Evolutionary conservation across 2,888 invertebrate genomes (phyloP), one percentile per base, ranked within the genome.

Genomic region (Hydroisotoma schaefferi): DNA sequence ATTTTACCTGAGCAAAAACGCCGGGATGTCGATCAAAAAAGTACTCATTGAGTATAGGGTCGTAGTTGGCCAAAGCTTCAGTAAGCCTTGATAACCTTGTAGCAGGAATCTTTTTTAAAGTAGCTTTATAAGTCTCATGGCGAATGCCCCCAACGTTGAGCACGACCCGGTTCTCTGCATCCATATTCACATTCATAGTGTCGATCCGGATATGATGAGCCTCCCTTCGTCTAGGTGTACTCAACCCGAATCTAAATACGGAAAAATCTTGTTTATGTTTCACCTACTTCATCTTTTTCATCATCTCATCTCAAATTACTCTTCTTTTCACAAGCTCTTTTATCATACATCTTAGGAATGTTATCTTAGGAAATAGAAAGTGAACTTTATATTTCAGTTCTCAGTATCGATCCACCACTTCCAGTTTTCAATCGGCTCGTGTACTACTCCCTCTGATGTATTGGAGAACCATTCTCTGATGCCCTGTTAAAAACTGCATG

Each of bases 1-100:
- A 15, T 8, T 33, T 33, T 23, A 93, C 90, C 81, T 97, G 95
- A 59, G 94, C 94, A 80, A 97, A 97, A 52, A 88, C 95, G 55
- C 94, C 95, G 29, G 95, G 95, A 81, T 97, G 95, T 73, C 94
- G 81, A 80, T 95, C 98, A 81, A 99, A 99, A 85, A 99, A 99
- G 83, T 97, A 99, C 81, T 99, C 99, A 80, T 99, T 98, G 75
- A 98, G 85, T 75, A 98, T 91, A 52, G 97, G 95, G 81, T 99
- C 99, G 81, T 99, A 99, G 82, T 98, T 99, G 77, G 94, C 97
- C 75, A 98, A 83, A 47, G 95, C 95, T 80, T 99, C 98, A 65
- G 94, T 94, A 71, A 95, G 84, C 68, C 94, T 82, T 53, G 95
- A 95, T 71, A 97, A 83, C 67, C 95, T 82, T 55, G 95, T 97